Conservation (phyloP, 2,113 vertebrate species). For the Nibea albiflora region DNA sequence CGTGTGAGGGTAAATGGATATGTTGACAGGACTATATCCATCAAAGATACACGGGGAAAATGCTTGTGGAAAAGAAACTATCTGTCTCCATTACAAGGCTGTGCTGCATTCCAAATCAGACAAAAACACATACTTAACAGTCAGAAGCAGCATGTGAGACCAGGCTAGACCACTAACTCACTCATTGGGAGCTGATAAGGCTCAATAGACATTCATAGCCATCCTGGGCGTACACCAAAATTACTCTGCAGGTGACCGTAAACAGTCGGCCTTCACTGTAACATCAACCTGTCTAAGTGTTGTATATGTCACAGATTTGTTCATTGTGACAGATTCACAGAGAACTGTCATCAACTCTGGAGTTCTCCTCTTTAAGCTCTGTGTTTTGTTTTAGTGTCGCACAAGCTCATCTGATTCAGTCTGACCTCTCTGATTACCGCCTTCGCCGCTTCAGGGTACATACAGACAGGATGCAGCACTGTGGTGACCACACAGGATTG, state of each 20-base stretch:
- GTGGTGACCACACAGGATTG: too few species aligned
- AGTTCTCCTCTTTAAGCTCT: too few species aligned
- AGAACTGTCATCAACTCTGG: too few species aligned
- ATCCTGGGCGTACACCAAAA: background rate
- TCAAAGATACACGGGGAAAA: slow-evolving; percentile 45
- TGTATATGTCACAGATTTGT: too few species aligned
- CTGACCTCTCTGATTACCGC: too few species aligned
- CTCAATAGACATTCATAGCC: background rate
- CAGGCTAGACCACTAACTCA: background rate
- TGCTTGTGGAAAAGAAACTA: slow-evolving; percentile 26
- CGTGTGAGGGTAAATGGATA: slow-evolving; percentile 44
- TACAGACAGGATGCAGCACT: too few species aligned
- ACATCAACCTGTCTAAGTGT: background rate
- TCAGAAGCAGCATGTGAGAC: slow-evolving; percentile 4
- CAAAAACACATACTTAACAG: slow-evolving; percentile 20
- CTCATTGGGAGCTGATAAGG: background rate
- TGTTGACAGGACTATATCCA: slow-evolving; percentile 47
- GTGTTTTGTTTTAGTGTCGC: too few species aligned
- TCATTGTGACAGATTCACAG: too few species aligned
- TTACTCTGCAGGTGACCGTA: background rate
- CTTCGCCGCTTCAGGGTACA: too few species aligned
- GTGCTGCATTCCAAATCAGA: slow-evolving; percentile 32
- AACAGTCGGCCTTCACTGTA: background rate
- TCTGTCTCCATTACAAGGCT: slow-evolving; percentile 50
- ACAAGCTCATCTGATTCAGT: too few species aligned